These are phyloP conservation scores for Microdon myrmicae DNA, from an alignment of 2,888 invertebrate species.

Conservation along the genomic window DNA sequence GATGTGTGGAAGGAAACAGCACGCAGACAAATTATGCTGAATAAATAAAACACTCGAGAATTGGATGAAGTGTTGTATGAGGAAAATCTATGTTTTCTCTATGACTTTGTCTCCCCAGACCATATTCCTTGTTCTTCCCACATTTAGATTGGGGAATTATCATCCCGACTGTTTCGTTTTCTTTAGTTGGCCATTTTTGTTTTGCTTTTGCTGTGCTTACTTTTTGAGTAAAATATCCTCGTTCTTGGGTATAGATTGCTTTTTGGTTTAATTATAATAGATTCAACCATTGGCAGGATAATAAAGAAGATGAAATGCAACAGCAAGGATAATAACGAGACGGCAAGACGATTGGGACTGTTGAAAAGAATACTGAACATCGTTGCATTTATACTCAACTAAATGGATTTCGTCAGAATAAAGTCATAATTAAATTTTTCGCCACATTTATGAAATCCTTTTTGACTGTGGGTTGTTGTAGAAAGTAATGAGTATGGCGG, in stretches of 20 bases:
- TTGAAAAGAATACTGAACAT: conserved; percentile 24
- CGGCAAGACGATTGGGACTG: conserved; percentile 6
- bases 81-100: conserved; percentile 45
- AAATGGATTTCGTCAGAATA: conserved; percentile 16
- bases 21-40: conserved; percentile 55
- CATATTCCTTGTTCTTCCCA: not conserved
- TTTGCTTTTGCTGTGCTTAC: not conserved
- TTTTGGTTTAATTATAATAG: conserved; percentile 46
- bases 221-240: conserved; percentile 39
- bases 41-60: conserved; percentile 55
- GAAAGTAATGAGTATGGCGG: no score
- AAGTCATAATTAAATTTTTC: conserved; percentile 35
- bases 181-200: conserved; percentile 10
- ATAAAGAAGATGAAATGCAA: no score
- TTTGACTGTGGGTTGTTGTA: no score
- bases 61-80: conserved; percentile 53
- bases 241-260: conserved; percentile 17
- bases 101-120: conserved; percentile 4
- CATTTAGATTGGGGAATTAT: conserved; percentile 13
- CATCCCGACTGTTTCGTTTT: conserved; percentile 31
- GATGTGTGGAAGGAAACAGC: conserved; percentile 13
- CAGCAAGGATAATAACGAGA: no score
- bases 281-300: conserved; percentile 34
- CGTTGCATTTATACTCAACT: conserved; percentile 4
- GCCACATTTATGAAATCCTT: conserved; percentile 39